Base-by-base conservation (phyloP, 2,113 vertebrate species). In the Embiotoca jacksoni region DNA sequence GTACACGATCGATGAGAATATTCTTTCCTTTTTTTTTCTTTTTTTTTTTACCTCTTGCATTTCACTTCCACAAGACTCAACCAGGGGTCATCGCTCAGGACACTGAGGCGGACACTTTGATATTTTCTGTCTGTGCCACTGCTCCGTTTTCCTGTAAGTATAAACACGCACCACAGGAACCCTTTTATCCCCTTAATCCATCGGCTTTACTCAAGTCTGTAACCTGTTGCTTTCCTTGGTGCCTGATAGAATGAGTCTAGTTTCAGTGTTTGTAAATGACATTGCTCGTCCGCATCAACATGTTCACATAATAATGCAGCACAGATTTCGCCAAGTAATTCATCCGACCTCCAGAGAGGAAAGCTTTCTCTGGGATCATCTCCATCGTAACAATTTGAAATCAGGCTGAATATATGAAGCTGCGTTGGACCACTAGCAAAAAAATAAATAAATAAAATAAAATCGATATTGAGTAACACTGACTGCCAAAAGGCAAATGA, bases 401-500 rank as follows among this genome's bases (percentile, higher is more conserved):
- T 16, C 39, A 10, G 39, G n/a, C 37, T 55, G 9, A 75, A 55
- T 15, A 46, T 0, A 7, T 30, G 23, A 5, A 49, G 30, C 31
- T 10, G 35, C 44, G 58, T 6, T 33, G 16, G 11, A 55, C 52
- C 33, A 16, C 3, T 37, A 6, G n/a, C 7, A 30, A 54, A 54
- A 15, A 5, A 4, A 16, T 6, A 50, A 6, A 6, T 16, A 1
- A 50, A 16, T 15, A 7, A 52, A 52, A 52, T 4, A 7, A 16
- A 23, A 5, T 52, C 15, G 10, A 3, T 13, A 11, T 9, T 13
- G 9, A 3, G 41, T 44, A 9, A 36, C 9, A 5, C 6, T 10
- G 2, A 16, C 44, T 16, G 44, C 65, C 46, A 62, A 65, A 57
- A 52, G 37, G 67, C 46, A 47, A 67, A 56, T 55, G 50, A 54